A percentile compares a stretch with the other conserved stretches of the same genome.
Conservation (phyloP, 2,888 invertebrate species). For the Julus scandinavius region DNA sequence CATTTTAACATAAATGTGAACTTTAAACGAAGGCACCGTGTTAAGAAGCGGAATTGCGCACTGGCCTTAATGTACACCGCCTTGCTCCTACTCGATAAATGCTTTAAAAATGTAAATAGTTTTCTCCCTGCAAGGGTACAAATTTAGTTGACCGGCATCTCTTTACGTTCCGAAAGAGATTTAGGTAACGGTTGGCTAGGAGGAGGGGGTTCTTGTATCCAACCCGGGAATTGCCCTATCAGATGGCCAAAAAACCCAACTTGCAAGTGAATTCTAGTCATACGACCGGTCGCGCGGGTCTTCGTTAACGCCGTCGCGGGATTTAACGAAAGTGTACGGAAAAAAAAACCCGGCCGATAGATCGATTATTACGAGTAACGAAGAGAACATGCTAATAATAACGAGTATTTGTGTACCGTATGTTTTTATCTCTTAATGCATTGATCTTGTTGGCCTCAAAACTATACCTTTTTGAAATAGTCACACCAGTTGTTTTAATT, state of each 20-base stretch:
- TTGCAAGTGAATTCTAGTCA: slow-evolving; percentile 36
- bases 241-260: not conserved
- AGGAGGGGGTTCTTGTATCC: not conserved
- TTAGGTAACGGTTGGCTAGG: not conserved
- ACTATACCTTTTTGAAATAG: not conserved
- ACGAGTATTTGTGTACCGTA: slow-evolving; percentile 23
- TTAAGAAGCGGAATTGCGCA: not conserved
- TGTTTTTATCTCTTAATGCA: not conserved
- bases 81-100: not conserved
- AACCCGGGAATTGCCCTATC: not conserved
- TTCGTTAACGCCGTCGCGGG: not conserved
- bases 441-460: not conserved
- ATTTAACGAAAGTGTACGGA: not conserved
- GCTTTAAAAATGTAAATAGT: not conserved
- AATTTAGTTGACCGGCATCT: slow-evolving; percentile 15
- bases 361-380: not conserved
- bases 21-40: too few relatives aligned
- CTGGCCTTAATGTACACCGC: slow-evolving; percentile 16
- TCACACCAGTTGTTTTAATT: not conserved
- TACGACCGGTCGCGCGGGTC: not conserved
- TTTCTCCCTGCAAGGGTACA: slow-evolving; percentile 36
- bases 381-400: not conserved
- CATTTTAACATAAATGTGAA: too few relatives aligned
- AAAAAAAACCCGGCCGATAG: not conserved
- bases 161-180: slow-evolving; percentile 20